Evolutionary conservation across 23 tunicate species (phyloP).

Genomic region (Trididemnum miniatum): DNA sequence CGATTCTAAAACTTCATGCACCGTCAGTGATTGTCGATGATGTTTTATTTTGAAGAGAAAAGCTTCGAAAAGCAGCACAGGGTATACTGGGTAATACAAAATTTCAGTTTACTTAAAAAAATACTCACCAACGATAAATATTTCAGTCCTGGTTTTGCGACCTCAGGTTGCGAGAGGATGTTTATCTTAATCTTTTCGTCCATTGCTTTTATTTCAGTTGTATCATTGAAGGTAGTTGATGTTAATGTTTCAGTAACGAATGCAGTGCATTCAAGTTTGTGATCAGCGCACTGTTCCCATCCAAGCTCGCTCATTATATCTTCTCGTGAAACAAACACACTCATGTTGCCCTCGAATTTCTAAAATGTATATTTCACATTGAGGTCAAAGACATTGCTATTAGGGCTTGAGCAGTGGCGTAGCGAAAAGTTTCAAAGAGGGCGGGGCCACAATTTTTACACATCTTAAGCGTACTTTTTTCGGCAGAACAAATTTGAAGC

Average conservation of each 20-base stretch:
- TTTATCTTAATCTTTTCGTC: conserved; percentile 49
- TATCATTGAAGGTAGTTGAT: conserved; percentile 31
- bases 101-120: not conserved
- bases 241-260: conserved; percentile 59
- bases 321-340: conserved; percentile 21
- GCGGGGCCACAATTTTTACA: no score
- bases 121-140: conserved; percentile 68
- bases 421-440: no score
- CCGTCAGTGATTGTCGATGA: no score
- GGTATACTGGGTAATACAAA: not conserved
- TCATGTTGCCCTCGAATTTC: conserved; percentile 49
- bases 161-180: conserved; percentile 36
- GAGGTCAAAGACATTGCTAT: no score
- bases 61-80: not conserved
- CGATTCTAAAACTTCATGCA: no score
- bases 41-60: not conserved
- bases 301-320: conserved; percentile 29
- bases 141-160: conserved; percentile 70
- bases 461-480: no score
- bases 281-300: conserved; percentile 30
- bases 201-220: conserved; percentile 23
- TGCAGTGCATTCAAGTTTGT: conserved; percentile 35
- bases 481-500: no score
- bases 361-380: no score
- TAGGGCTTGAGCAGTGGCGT: no score